Percentiles rank a stretch among this genome's conserved stretches.
Conservation (phyloP, 2,113 vertebrate genomes). For the Muntiacus reevesi region DNA sequence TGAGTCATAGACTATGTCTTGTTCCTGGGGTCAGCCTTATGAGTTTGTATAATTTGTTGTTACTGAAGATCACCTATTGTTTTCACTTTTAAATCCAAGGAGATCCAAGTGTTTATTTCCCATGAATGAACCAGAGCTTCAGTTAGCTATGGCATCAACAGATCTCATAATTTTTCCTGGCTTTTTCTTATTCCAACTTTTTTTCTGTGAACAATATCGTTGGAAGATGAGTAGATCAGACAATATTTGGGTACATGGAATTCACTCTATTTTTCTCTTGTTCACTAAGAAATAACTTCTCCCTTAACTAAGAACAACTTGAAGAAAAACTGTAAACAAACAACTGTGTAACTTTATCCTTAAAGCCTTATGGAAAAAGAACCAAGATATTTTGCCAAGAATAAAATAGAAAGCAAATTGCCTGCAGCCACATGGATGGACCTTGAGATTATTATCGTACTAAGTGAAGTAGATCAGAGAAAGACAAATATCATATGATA, state of each 20-base stretch:
- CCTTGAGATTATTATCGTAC: background rate
- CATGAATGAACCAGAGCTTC: background rate
- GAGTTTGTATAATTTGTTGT: background rate
- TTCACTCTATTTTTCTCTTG: background rate
- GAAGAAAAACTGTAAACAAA: background rate
- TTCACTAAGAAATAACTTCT: background rate
- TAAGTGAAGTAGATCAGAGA: background rate
- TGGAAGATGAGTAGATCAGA: background rate
- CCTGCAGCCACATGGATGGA: background rate
- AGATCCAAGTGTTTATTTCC: background rate
- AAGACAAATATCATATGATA: background rate
- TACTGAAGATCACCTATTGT: background rate
- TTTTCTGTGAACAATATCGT: background rate
- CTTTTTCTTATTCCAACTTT: background rate
- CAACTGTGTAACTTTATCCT: background rate
- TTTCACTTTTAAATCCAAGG: background rate
- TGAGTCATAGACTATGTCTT: background rate
- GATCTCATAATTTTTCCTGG: background rate
- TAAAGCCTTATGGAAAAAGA: background rate
- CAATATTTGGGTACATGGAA: fast-evolving
- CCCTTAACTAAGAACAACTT: background rate
- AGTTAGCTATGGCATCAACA: no score
- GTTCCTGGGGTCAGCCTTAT: background rate
- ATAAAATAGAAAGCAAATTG: background rate
- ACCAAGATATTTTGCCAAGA: background rate